These are phyloP conservation scores for Lomographa bimaculata DNA, from an alignment of 2,888 invertebrate species.

Conservation along the genomic window DNA sequence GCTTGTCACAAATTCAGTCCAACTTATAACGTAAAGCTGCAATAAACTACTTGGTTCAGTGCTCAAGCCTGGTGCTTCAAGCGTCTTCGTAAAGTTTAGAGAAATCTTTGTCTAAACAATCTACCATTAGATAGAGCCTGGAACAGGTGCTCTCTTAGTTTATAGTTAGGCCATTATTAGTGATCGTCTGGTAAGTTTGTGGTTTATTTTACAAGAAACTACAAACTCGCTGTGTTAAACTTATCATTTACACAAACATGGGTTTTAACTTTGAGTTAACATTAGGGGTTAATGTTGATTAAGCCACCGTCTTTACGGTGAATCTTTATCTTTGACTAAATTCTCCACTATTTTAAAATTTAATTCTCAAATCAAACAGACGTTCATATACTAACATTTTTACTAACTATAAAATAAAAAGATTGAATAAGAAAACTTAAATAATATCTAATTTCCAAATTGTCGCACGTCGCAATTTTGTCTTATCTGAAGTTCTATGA, in stretches of 20 bases:
- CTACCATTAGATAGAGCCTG: background rate
- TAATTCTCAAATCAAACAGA: too few species aligned
- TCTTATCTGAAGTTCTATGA: too few species aligned
- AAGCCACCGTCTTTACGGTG: too few species aligned
- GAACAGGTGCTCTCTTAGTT: constrained; percentile 12
- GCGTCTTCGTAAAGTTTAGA: constrained; percentile 6
- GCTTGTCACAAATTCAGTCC: background rate
- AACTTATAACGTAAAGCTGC: background rate
- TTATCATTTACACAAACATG: background rate
- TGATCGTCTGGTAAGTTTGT: constrained; percentile 9
- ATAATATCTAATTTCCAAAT: too few species aligned
- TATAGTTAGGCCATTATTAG: constrained; percentile 2
- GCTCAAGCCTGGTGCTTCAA: constrained; percentile 7
- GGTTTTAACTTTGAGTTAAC: too few species aligned
- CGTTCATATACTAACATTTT: too few species aligned
- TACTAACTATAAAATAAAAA: too few species aligned
- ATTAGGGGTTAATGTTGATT: too few species aligned
- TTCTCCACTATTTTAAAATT: too few species aligned
- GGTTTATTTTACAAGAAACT: constrained; percentile 4
- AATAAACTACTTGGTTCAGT: constrained; percentile 13
- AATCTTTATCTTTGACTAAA: too few species aligned
- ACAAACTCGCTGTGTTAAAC: background rate
- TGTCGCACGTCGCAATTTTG: too few species aligned
- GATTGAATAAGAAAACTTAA: too few species aligned
- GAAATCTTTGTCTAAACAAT: constrained; percentile 6